A percentile compares a stretch with the other conserved stretches of the same genome.
phyloP scores from a whole-genome alignment of 1,140 invertebrate genomes.

The Achroia grisella region DNA sequence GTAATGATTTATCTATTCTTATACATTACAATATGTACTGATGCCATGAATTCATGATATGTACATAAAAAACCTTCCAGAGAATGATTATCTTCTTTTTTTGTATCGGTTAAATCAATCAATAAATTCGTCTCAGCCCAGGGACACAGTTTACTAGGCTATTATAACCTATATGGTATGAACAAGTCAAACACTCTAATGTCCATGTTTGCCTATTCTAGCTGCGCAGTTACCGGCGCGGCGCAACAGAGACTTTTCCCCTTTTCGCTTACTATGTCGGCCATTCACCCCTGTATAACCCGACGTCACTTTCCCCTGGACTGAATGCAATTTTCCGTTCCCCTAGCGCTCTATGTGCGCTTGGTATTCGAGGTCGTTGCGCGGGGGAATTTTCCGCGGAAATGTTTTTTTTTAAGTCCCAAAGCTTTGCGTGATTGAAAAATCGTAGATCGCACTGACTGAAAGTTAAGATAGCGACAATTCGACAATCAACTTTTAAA shows the following conservation, averaged over 20 bases:
- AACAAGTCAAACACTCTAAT: not conserved
- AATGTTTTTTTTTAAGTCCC: constrained; percentile 10
- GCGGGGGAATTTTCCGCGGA: constrained; percentile 45
- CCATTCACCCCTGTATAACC: constrained; percentile 2
- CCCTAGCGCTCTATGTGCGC: constrained; percentile 15
- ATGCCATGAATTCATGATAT: no score
- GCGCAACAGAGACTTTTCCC: not conserved
- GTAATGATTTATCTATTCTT: no score
- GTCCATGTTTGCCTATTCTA: not conserved
- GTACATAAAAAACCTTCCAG: no score
- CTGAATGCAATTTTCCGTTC: constrained; percentile 5
- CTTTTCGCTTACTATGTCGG: not conserved
- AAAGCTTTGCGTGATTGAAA: no score
- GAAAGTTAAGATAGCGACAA: no score
- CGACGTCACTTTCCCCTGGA: not conserved
- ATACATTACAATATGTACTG: no score
- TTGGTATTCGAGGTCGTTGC: constrained; percentile 30
- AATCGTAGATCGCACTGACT: no score
- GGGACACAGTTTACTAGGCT: not conserved
- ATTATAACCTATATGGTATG: not conserved
- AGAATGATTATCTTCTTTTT: no score
- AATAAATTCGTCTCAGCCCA: not conserved
- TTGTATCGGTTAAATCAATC: no score
- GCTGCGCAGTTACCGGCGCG: constrained; percentile 1
- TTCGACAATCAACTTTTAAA: no score